Conservation (phyloP, 2,888 invertebrate genomes). For the Phragmatobia fuliginosa region DNA sequence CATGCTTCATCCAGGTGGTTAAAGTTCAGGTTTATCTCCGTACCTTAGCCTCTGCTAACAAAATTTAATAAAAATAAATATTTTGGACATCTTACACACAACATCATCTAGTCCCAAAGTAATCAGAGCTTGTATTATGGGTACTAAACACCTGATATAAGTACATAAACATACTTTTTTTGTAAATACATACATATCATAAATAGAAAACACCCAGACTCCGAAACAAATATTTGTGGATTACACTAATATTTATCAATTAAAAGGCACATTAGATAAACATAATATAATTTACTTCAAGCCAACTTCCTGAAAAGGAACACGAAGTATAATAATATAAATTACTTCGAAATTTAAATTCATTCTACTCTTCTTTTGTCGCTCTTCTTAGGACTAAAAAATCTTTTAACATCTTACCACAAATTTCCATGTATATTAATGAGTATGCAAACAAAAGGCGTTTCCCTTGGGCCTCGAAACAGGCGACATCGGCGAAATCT, state of each 20-base stretch:
- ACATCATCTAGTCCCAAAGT: too few relatives aligned
- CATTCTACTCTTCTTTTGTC: slow-evolving; percentile 14
- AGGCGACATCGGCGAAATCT: slow-evolving; percentile 68
- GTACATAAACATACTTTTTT: too few relatives aligned
- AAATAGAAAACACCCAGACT: too few relatives aligned
- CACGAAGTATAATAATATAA: background rate
- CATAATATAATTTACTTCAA: background rate
- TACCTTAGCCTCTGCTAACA: background rate
- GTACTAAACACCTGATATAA: too few relatives aligned
- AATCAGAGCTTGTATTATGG: too few relatives aligned
- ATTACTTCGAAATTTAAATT: slow-evolving; percentile 31
- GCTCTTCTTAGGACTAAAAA: slow-evolving; percentile 38
- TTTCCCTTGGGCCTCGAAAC: slow-evolving; percentile 53
- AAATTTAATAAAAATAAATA: too few relatives aligned
- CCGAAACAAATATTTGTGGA: too few relatives aligned
- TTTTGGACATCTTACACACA: too few relatives aligned
- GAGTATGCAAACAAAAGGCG: slow-evolving; percentile 67
- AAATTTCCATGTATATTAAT: slow-evolving; percentile 69
- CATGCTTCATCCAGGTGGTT: too few relatives aligned
- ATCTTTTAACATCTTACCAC: slow-evolving; percentile 47
- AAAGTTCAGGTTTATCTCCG: too few relatives aligned
- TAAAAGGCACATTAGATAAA: background rate
- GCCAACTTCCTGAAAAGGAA: background rate
- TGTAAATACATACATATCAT: too few relatives aligned
- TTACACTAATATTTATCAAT: too few relatives aligned